A percentile compares a stretch with the other conserved stretches of the same genome.
These are phyloP conservation scores for Engystomops pustulosus DNA, from an alignment of 2,113 vertebrate genomes.

Conservation along the genomic window DNA sequence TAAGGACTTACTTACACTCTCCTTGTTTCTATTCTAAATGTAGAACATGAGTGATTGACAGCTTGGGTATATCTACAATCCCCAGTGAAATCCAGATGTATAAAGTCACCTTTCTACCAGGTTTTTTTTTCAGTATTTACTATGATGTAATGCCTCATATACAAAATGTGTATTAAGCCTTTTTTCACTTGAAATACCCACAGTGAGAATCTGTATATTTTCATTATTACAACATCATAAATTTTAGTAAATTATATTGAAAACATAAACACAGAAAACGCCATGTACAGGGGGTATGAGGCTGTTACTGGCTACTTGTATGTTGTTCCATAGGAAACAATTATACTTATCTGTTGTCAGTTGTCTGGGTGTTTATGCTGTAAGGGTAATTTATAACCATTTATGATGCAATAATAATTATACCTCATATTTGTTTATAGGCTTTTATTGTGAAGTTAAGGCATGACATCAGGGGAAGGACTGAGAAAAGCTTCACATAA, in stretches of 20 bases:
- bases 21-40: neutral
- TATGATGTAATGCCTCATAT: slow-evolving; percentile 3
- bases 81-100: neutral
- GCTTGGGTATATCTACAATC: neutral
- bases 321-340: slow-evolving; percentile 15
- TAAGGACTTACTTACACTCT: neutral
- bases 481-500: slow-evolving; percentile 12
- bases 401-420: slow-evolving; percentile 39
- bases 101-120: neutral
- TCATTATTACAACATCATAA: slow-evolving; percentile 33
- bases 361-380: neutral
- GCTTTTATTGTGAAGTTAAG: slow-evolving; percentile 28
- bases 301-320: neutral
- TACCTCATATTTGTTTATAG: slow-evolving; percentile 28
- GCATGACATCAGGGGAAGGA: slow-evolving; percentile 11
- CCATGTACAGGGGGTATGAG: neutral
- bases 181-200: neutral
- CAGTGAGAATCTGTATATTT: slow-evolving; percentile 22
- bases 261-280: slow-evolving; percentile 3
- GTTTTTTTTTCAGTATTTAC: neutral
- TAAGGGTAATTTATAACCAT: slow-evolving; percentile 13
- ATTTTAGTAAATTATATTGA: slow-evolving; percentile 12
- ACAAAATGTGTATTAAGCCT: slow-evolving; percentile 11
- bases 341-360: slow-evolving; percentile 30
- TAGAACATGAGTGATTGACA: slow-evolving; percentile 4